These are phyloP conservation scores for Drosophila sproati DNA, from an alignment of 1,140 invertebrate genomes.

Conservation along the genomic window DNA sequence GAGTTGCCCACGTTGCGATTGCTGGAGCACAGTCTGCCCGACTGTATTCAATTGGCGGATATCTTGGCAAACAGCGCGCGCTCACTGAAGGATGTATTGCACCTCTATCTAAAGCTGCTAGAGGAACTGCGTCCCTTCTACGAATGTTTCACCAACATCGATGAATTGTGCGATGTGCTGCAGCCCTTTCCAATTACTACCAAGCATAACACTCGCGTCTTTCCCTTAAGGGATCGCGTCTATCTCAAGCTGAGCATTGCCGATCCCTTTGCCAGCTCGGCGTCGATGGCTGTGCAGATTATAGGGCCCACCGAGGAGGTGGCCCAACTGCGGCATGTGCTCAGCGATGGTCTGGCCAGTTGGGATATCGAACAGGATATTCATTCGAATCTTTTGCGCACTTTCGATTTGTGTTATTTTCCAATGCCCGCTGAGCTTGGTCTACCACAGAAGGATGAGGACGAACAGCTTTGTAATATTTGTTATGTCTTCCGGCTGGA, in stretches of 20 bases:
- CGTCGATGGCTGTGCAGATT: constrained; percentile 67
- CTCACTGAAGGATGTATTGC: constrained; percentile 35
- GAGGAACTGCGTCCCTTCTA: constrained; percentile 74
- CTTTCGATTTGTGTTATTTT: constrained; percentile 79
- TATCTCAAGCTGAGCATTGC: constrained; percentile 67
- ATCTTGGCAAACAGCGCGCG: constrained; percentile 47
- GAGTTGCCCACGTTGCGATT: constrained; percentile 55
- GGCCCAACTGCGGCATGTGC: constrained; percentile 54
- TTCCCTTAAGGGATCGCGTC: constrained; percentile 65
- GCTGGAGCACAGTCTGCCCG: constrained; percentile 69
- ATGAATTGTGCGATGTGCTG: constrained; percentile 77
- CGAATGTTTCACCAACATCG: constrained; percentile 69
- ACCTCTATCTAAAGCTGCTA: constrained; percentile 63
- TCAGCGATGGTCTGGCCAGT: constrained; percentile 68
- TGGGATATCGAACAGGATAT: constrained; percentile 78
- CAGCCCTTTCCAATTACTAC: constrained; percentile 67
- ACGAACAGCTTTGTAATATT: constrained; percentile 72
- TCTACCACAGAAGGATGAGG: constrained; percentile 16
- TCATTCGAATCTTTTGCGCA: constrained; percentile 77
- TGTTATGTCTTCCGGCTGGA: constrained; percentile 75
- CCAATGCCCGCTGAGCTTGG: constrained; percentile 63
- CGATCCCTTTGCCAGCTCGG: constrained; percentile 65
- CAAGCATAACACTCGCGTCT: constrained; percentile 70
- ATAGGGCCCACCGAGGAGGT: constrained; percentile 78
- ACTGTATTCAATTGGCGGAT: constrained; percentile 50